Percentiles rank a stretch among this genome's conserved stretches.
These are phyloP conservation scores for Rhyzopertha dominica DNA, from an alignment of 1,140 invertebrate genomes.

Conservation along the genomic window DNA sequence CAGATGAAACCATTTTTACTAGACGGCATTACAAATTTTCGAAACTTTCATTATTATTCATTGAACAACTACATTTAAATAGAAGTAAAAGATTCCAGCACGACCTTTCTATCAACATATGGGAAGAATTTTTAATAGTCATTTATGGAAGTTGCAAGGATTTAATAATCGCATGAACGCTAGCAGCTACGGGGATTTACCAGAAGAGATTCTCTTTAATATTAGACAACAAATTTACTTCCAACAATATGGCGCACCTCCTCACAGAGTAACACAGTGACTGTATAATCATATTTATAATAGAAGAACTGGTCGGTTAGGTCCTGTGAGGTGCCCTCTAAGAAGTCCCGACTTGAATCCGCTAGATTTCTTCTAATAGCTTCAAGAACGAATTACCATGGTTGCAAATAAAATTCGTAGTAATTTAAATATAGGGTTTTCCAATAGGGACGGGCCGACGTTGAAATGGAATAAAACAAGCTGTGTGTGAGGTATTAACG, in stretches of 20 bases:
- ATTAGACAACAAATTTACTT: constrained; percentile 1
- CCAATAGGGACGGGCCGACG: too few relatives aligned
- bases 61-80: not conserved
- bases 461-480: too few relatives aligned
- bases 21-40: not conserved
- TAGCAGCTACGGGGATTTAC: not conserved
- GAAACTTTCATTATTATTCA: constrained; percentile 1
- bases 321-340: constrained; percentile 21
- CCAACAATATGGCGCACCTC: constrained; percentile 3
- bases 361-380: constrained; percentile 29
- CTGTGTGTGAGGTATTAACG: too few relatives aligned
- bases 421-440: too few relatives aligned
- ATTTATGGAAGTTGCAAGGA: constrained; percentile 2
- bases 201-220: not conserved
- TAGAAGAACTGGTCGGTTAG: constrained; percentile 22
- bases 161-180: constrained; percentile 3
- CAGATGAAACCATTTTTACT: not conserved
- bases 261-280: not conserved
- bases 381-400: too few relatives aligned
- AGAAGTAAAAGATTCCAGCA: constrained; percentile 3
- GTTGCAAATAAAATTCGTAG: not conserved
- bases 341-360: constrained; percentile 28
- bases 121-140: not conserved
- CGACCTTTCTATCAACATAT: constrained; percentile 2
- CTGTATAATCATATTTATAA: not conserved